A percentile compares a stretch with the other conserved stretches of the same genome.
Evolutionary conservation across 2,888 invertebrate genomes (phyloP).

Genomic region (Spilosoma lubricipeda): DNA sequence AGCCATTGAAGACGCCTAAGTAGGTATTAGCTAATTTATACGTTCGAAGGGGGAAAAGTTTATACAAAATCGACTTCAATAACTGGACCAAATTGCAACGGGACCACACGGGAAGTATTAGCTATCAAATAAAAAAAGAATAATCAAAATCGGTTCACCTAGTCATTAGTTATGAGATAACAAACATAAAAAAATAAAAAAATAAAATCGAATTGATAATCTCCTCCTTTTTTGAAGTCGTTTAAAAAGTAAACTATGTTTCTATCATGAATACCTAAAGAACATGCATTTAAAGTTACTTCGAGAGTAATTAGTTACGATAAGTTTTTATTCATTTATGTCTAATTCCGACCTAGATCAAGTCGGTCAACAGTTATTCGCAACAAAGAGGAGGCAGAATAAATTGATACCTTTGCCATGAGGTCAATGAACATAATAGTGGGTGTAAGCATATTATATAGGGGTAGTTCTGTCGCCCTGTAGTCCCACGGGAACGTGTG

Average conservation of each 20-base stretch:
- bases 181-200: too few species aligned
- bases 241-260: background rate
- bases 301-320: background rate
- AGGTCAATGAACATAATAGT: slow-evolving; percentile 90
- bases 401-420: slow-evolving; percentile 85
- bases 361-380: background rate
- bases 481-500: slow-evolving; percentile 93
- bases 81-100: too few species aligned
- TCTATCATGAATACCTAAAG: background rate
- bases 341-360: background rate
- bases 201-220: too few species aligned
- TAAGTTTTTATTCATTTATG: background rate
- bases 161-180: too few species aligned
- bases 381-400: slow-evolving; percentile 18
- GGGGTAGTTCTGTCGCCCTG: slow-evolving; percentile 89
- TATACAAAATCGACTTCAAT: too few species aligned
- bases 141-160: too few species aligned
- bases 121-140: too few species aligned
- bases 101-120: too few species aligned
- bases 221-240: too few species aligned
- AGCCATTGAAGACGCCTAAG: background rate
- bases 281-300: background rate
- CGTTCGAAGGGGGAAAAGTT: background rate
- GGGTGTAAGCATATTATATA: slow-evolving; percentile 88
- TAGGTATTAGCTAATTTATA: background rate